Evolutionary conservation across 2,797 vertebrate genomes (phyloP).

Genomic region (Sciurus carolinensis): DNA sequence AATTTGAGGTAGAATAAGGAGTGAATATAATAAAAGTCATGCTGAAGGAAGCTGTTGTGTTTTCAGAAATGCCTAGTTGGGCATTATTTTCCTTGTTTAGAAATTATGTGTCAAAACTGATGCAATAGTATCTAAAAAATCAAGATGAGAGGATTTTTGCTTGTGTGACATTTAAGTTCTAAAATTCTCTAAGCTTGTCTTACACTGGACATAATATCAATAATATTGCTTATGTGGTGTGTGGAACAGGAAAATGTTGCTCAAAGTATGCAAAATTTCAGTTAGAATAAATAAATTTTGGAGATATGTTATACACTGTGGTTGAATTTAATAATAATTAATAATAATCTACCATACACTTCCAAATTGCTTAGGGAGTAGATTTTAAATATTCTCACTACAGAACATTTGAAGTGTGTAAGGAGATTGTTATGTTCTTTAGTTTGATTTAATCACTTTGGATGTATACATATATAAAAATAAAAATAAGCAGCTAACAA

Average conservation of each 20-base stretch:
- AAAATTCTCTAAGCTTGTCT: constrained; percentile 32
- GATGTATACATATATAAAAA: background rate
- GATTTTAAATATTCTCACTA: background rate
- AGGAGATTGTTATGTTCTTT: background rate
- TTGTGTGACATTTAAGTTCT: background rate
- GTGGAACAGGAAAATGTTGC: background rate
- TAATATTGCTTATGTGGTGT: background rate
- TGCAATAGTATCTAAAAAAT: constrained; percentile 24
- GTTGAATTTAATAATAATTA: background rate
- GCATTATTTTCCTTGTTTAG: constrained; percentile 16
- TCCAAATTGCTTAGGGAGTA: background rate
- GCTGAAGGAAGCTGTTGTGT: background rate
- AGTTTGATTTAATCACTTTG: background rate
- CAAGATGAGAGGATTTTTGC: background rate
- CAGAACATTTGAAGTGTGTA: background rate
- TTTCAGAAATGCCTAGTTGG: background rate
- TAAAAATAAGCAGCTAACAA: background rate
- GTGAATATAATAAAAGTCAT: background rate
- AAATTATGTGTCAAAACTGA: constrained; percentile 41
- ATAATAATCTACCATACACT: background rate
- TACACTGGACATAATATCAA: background rate
- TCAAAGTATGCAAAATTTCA: background rate
- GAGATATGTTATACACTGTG: background rate
- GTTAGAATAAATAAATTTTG: background rate
- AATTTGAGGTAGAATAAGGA: background rate